Conservation (phyloP, 2,888 invertebrate genomes). For the Deroplatys truncata region DNA sequence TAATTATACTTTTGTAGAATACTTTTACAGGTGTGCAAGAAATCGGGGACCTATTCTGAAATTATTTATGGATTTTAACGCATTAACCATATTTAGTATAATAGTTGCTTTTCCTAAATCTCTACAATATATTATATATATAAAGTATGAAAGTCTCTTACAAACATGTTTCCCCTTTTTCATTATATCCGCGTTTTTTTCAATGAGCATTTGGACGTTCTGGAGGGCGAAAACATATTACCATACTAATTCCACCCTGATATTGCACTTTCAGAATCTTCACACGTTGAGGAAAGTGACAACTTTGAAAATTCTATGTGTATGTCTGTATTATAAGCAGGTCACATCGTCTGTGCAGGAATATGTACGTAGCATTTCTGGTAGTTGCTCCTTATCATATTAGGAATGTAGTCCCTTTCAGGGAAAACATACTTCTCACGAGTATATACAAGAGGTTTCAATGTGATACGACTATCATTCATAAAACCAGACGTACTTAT, state of each 20-base stretch:
- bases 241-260: background rate
- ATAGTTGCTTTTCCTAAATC: background rate
- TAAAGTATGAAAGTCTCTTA: background rate
- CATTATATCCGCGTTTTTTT: background rate
- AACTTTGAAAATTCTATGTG: background rate
- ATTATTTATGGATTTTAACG: background rate
- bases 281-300: background rate
- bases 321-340: background rate
- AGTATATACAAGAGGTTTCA: background rate
- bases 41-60: background rate
- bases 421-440: background rate
- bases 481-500: too few species aligned
- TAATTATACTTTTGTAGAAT: background rate
- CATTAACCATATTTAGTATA: background rate
- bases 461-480: too few species aligned
- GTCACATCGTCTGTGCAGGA: too few species aligned
- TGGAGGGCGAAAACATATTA: background rate
- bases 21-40: background rate
- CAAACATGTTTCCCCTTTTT: background rate
- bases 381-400: background rate
- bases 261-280: background rate
- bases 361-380: background rate
- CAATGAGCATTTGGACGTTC: background rate
- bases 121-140: background rate
- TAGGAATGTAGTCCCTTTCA: background rate